Base-by-base conservation (phyloP, 2,797 vertebrate genomes). In the Coranthus polyacanthus region DNA sequence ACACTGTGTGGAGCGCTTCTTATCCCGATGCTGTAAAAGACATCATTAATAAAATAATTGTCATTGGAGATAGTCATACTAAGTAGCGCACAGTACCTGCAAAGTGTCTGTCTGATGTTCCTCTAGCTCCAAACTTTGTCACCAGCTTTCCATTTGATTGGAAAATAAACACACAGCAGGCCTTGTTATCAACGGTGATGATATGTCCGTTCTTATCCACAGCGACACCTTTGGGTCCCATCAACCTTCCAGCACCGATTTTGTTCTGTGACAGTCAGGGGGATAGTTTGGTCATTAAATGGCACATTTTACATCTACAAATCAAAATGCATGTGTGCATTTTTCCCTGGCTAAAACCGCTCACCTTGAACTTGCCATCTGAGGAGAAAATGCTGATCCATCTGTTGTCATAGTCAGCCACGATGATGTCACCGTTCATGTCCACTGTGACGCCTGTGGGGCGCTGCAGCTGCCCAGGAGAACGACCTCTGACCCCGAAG, bases 381-480 rank as follows among this genome's bases (percentile, higher is more conserved):
- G 96, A 94, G 2, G 97, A 96, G 88, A 99, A 99, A 86, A 98
- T 97, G 88, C 97, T 99, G 81, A 99, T 97, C 97, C 97, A 99
- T 79, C 96, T 93, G 92, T 99, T 99, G 94, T 98, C 97, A 0
- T 98, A 98, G 87, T 98, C 97, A 0, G 97, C 96, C 12, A 98
- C 95, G 0, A 98, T 95, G 63, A 98, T 97, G 89, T 98, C 97
- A 0, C 97, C 97, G 0, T 95, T 97, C 82, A 94, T 93, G 90
- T 98, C 96, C 26, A 98, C 95, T 0, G 97, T 95, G 62, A 98
- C 97, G 0, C 97, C 97, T 0, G 97, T 98, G 10, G 97, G 97
- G 21, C 97, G 94, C 92, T 99, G 97, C 41, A 99, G 93, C 85
- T 99, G 97, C 21, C 97, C 97, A 0, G 97, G 97, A 2, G 97